Base-by-base conservation (phyloP, 2,888 invertebrate species). In the Ptilodon capucinus region DNA sequence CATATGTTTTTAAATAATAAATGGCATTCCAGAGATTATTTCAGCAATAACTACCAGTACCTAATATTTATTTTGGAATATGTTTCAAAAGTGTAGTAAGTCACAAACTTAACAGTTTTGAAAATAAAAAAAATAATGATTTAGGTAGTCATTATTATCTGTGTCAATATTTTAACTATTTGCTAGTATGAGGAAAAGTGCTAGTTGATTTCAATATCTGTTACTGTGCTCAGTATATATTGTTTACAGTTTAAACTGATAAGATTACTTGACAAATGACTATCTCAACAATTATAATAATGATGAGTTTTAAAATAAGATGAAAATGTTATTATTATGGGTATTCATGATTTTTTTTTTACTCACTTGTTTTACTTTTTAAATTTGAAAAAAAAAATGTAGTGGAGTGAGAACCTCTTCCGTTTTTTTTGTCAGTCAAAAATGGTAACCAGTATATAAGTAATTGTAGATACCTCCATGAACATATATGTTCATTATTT, bases 201-300 rank as follows among this genome's bases (percentile, higher is more conserved):
- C 2, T 3, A 11, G 3, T 9, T 59, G 41, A 44, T 44, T 49
- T 38, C 16, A 42, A 30, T 50, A 45, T 43, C 50, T 50, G 38
- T 46, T 43, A 14, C 14, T 2, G 32, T 0, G n/a, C n/a, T 5
- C 18, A 19, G 30, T 28, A 44, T 28, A 2, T 51, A 44, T 40
- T 51, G 46, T 60, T 56, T 60, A 47, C 41, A 39, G 44, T 28
- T 32, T 38, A 40, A 39, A 13, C 18, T 53, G 60, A 58, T 51
- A 54, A 53, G 47, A 53, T 51, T 30, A 40, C 36, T n/a, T 39
- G 19, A 36, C 19, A 36, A 34, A 18, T 36, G 36, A 19, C 36
- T 19, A 18, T 36, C 19, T n/a, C 11, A 36, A 11, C 1, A 18
- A 14, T 36, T 36, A 18, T 7, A n/a, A n/a, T 28, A 28, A 28